A percentile compares a stretch with the other conserved stretches of the same genome.
phyloP scores from a whole-genome alignment of 2,888 invertebrate genomes.

The Anthoptus insignis region DNA sequence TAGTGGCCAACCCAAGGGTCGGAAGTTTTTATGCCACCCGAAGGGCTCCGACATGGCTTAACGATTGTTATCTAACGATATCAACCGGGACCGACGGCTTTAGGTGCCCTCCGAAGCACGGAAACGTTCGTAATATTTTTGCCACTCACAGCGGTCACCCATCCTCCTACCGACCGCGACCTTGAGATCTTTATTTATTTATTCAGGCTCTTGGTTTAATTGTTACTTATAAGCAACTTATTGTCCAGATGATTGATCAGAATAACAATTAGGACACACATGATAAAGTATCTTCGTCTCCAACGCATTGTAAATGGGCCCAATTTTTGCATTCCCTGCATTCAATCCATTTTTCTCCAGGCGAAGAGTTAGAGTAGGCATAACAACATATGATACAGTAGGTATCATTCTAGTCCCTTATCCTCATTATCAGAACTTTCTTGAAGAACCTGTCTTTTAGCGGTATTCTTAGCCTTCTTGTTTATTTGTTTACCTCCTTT shows the following conservation, averaged over 20 bases:
- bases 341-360: constrained; percentile 45
- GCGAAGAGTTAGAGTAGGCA: constrained; percentile 30
- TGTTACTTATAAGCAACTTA: not conserved
- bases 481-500: constrained; percentile 26
- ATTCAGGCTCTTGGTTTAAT: not conserved
- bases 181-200: not conserved
- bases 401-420: constrained; percentile 24
- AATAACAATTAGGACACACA: constrained; percentile 19
- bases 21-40: no score
- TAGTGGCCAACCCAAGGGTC: no score
- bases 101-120: no score
- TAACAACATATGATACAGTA: constrained; percentile 39
- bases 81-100: no score
- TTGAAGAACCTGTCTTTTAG: constrained; percentile 32
- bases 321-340: constrained; percentile 43
- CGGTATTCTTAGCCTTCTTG: constrained; percentile 32
- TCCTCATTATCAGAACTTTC: constrained; percentile 21
- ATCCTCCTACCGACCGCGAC: no score
- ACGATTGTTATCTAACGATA: no score
- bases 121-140: no score
- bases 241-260: constrained; percentile 22
- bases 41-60: no score
- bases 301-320: constrained; percentile 38
- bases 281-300: constrained; percentile 6
- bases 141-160: no score